A percentile compares a stretch with the other conserved stretches of the same genome.
These are phyloP conservation scores for Parambassis ranga DNA, from an alignment of 2,797 vertebrate species.

Conservation along the genomic window DNA sequence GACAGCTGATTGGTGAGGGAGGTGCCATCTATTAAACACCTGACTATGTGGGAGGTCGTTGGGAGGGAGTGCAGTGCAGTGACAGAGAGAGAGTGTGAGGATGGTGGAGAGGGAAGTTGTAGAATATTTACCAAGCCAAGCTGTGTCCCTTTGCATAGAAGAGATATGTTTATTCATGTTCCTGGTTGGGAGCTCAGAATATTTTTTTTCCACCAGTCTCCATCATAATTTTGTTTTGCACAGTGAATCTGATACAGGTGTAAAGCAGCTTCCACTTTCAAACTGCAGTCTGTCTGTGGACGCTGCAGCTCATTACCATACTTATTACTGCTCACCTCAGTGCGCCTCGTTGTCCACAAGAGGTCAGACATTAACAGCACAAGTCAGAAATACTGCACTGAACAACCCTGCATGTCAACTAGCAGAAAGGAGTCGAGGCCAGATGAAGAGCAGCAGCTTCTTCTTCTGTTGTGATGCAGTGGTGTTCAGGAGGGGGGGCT, in stretches of 20 bases:
- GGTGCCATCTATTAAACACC: too few relatives aligned
- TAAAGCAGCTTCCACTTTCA: background rate
- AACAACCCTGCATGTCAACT: background rate
- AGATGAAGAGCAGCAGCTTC: background rate
- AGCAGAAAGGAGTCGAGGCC: background rate
- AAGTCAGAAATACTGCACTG: conserved; percentile 56
- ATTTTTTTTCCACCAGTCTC: too few relatives aligned
- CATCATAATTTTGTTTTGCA: background rate
- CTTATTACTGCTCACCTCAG: conserved; percentile 66
- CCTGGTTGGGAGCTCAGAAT: too few relatives aligned
- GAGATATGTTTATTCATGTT: too few relatives aligned
- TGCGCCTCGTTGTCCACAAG: conserved; percentile 76
- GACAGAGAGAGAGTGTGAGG: too few relatives aligned
- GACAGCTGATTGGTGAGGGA: too few relatives aligned
- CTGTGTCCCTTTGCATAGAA: too few relatives aligned
- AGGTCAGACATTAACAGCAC: conserved; percentile 77
- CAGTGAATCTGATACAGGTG: background rate
- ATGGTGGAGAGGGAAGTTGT: too few relatives aligned
- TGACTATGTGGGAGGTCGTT: too few relatives aligned
- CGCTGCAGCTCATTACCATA: conserved; percentile 36
- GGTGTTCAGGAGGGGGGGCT: too few relatives aligned
- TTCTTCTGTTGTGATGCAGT: background rate
- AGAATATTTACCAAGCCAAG: too few relatives aligned
- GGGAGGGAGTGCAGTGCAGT: too few relatives aligned
- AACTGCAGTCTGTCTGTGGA: background rate